A percentile compares a stretch with the other conserved stretches of the same genome.
phyloP scores from a whole-genome alignment of 2,888 invertebrate species.

The Andrena trimmerana region DNA sequence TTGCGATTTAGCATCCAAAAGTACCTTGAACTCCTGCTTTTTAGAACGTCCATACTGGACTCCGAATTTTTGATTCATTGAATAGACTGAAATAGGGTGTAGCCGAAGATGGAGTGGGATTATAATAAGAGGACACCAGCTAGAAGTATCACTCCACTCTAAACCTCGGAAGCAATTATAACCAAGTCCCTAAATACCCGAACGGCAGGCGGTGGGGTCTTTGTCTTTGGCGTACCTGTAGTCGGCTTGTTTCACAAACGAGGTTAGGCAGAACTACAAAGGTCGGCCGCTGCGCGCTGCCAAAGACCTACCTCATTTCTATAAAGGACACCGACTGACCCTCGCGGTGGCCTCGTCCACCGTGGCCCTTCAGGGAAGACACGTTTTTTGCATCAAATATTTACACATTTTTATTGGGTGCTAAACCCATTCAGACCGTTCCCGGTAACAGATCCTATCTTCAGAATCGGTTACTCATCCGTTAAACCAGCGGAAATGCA shows the following conservation, averaged over 20 bases:
- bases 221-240: slow-evolving; percentile 81
- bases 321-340: slow-evolving; percentile 66
- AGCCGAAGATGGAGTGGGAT: slow-evolving; percentile 41
- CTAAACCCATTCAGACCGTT: slow-evolving; percentile 78
- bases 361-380: slow-evolving; percentile 34
- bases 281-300: slow-evolving; percentile 70
- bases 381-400: slow-evolving; percentile 79
- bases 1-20: background rate
- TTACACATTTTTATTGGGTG: slow-evolving; percentile 83
- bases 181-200: slow-evolving; percentile 78
- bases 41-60: background rate
- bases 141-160: slow-evolving; percentile 69
- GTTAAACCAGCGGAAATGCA: slow-evolving; percentile 51
- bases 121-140: slow-evolving; percentile 42
- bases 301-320: slow-evolving; percentile 56
- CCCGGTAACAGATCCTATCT: slow-evolving; percentile 57
- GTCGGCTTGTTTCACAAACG: slow-evolving; percentile 84
- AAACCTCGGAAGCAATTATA: slow-evolving; percentile 84
- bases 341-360: slow-evolving; percentile 47
- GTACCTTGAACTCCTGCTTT: background rate
- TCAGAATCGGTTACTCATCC: slow-evolving; percentile 67
- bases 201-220: slow-evolving; percentile 74
- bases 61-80: slow-evolving; percentile 55
- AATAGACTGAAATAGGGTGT: slow-evolving; percentile 23
- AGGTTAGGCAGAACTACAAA: slow-evolving; percentile 82